A percentile compares a stretch with the other conserved stretches of the same genome.
Conservation (phyloP, 1,140 invertebrate genomes). For the Drosophila setifemur region DNA sequence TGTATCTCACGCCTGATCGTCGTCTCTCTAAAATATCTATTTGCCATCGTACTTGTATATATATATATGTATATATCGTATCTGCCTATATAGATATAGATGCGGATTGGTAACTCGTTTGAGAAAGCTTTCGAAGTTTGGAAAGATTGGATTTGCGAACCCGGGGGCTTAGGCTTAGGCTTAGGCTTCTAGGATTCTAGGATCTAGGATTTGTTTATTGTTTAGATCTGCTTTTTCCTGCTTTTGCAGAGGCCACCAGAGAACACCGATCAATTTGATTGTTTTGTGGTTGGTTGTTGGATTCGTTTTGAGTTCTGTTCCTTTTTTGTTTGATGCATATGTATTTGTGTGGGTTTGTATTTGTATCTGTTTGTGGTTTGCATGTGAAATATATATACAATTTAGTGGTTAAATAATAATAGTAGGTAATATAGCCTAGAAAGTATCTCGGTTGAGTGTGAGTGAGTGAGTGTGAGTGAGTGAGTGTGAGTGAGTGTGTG, state of each 20-base stretch:
- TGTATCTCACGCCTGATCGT: slow-evolving; percentile 34
- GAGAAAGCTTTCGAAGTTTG: slow-evolving; percentile 28
- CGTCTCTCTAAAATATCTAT: slow-evolving; percentile 31
- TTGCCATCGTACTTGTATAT: slow-evolving; percentile 8
- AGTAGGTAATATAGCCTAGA: slow-evolving; percentile 30
- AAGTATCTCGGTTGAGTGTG: slow-evolving; percentile 18
- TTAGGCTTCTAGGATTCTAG: neutral
- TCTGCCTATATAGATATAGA: no score
- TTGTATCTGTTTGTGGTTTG: slow-evolving; percentile 15
- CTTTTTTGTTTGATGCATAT: slow-evolving; percentile 7
- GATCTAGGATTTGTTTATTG: neutral
- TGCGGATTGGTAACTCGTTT: slow-evolving; percentile 2
- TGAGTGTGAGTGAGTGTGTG: slow-evolving; percentile 2
- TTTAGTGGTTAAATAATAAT: slow-evolving; percentile 1
- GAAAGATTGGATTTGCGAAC: no score
- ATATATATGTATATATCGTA: neutral
- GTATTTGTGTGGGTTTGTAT: slow-evolving; percentile 33
- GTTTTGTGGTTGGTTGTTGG: slow-evolving; percentile 14
- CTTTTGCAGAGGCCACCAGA: slow-evolving; percentile 23
- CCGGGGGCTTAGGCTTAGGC: slow-evolving; percentile 7
- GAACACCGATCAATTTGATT: slow-evolving; percentile 40
- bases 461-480: neutral
- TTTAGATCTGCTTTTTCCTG: neutral
- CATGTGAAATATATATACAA: slow-evolving; percentile 41
- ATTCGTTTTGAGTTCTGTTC: neutral